phyloP scores from a whole-genome alignment of 2,888 invertebrate species.

The Tetanocera ferruginea region DNA sequence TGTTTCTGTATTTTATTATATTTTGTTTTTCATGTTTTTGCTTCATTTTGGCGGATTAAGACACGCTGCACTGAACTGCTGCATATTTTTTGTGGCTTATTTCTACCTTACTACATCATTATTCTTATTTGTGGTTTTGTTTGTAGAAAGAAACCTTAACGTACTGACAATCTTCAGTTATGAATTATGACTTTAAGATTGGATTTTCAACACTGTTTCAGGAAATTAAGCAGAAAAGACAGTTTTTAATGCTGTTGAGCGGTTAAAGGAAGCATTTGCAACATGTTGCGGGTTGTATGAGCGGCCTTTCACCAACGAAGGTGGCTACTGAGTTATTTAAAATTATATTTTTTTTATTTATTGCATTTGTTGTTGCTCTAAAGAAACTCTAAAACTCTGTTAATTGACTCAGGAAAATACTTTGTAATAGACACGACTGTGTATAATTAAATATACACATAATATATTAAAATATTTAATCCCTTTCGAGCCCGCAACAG shows the following conservation, averaged over 20 bases:
- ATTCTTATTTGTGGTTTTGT: conserved; percentile 19
- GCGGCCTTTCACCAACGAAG: background rate
- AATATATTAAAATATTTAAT: too few relatives aligned
- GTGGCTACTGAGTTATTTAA: background rate
- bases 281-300: background rate
- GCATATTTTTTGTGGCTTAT: conserved; percentile 29
- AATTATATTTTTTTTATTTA: background rate
- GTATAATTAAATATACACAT: too few relatives aligned
- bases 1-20: conserved; percentile 2
- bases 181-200: conserved; percentile 68
- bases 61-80: conserved; percentile 55
- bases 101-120: conserved; percentile 9
- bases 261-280: background rate
- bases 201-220: conserved; percentile 65
- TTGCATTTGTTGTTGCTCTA: background rate
- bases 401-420: too few relatives aligned
- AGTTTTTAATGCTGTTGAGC: background rate
- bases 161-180: conserved; percentile 49
- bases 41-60: conserved; percentile 53
- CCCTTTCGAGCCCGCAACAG: too few relatives aligned
- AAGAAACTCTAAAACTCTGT: too few relatives aligned
- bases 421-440: too few relatives aligned
- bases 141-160: background rate
- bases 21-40: conserved; percentile 45
- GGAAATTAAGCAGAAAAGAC: background rate